Conservation (phyloP, 2,797 vertebrate species). For the Anas georgica region DNA sequence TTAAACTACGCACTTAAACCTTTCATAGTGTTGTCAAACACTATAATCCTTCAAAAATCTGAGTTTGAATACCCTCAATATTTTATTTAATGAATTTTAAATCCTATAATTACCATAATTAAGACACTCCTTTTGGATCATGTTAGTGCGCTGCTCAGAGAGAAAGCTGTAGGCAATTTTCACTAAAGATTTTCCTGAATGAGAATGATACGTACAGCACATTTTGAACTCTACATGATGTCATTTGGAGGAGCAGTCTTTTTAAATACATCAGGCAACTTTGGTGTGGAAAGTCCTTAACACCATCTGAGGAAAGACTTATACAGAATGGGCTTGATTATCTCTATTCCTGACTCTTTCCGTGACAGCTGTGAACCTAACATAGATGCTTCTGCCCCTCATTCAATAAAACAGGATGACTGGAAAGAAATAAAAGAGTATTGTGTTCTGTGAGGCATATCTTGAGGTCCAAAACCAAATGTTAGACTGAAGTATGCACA, state of each 20-base stretch:
- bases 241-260: neutral
- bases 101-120: conserved; percentile 70
- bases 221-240: conserved; percentile 29
- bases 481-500: neutral
- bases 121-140: conserved; percentile 69
- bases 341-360: neutral
- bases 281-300: neutral
- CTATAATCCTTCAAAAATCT: conserved; percentile 61
- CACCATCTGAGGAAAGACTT: neutral
- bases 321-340: neutral
- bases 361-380: neutral
- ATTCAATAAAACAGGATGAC: neutral
- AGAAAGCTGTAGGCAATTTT: conserved; percentile 58
- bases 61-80: conserved; percentile 55
- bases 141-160: conserved; percentile 32
- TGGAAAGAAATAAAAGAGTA: neutral
- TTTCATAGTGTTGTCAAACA: conserved; percentile 78
- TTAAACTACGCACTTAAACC: conserved; percentile 73
- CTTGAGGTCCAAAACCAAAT: neutral
- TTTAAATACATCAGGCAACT: neutral
- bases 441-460: neutral
- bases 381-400: neutral
- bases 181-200: conserved; percentile 53
- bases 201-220: conserved; percentile 30
- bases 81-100: conserved; percentile 65